Evolutionary conservation across 2,797 vertebrate genomes (phyloP), one percentile per base, ranked within the genome.

Genomic region (Macropus fuliginosus): DNA sequence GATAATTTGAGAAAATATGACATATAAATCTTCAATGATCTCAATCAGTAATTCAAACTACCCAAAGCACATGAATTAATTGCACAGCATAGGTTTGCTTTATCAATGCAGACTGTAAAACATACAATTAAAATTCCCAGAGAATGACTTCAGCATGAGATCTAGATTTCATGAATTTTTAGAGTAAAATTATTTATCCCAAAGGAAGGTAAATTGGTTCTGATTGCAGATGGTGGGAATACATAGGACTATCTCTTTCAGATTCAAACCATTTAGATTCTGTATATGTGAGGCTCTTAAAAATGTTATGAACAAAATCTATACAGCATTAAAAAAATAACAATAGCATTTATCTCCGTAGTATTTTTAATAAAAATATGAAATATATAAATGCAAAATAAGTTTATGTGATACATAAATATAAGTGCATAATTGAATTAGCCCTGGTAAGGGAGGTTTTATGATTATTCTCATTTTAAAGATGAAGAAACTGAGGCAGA

Each of bases 181-280:
- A 95, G 92, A 97, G 56, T 94, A 54, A 5, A 89, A 81, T 55
- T 91, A 92, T 27, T 91, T 55, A 56, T 92, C 50, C 95, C 74
- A 66, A 50, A 94, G 92, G 54, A 27, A 91, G 24, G 40, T 56
- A 81, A 40, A 66, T 29, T 62, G 52, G 18, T 55, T 92, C 56
- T 91, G 28, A 90, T 94, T 34, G 90, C 3, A 40, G 9, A 87
- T 87, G 40, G 55, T 16, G 91, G 31, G 94, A 97, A 94, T 57
- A 46, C 34, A 66, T 0, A 29, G 46, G 91, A 93, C n/a, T 54
- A 59, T 13, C 74, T 52, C 92, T 95, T 34, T 92, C 24, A 54
- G 55, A 18, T 91, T 95, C 13, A 90, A 89, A 59, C 34, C 11
- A 18, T 8, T 50, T 31, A 56, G 95, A 92, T 92, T 31, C 13